These are phyloP conservation scores for Latrodectus elegans DNA, from an alignment of 2,888 invertebrate species.

Conservation along the genomic window DNA sequence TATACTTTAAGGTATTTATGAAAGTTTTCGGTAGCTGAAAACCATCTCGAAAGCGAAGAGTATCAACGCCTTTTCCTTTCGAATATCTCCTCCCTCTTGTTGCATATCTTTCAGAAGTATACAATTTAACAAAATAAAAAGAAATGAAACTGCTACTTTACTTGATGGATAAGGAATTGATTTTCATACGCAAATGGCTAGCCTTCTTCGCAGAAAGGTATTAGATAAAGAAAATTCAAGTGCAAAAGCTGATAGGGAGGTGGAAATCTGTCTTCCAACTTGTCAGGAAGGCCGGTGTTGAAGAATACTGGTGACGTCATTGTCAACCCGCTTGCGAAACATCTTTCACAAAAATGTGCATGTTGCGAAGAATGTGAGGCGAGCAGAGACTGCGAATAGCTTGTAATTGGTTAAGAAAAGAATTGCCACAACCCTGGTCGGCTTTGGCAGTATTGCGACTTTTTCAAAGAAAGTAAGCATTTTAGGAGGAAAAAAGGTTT, in stretches of 20 bases:
- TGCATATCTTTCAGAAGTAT: conserved; percentile 4
- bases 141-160: conserved; percentile 35
- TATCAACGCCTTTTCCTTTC: neutral
- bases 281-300: conserved; percentile 47
- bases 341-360: conserved; percentile 50
- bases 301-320: conserved; percentile 53
- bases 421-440: conserved; percentile 2
- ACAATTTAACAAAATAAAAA: conserved; percentile 37
- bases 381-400: conserved; percentile 17
- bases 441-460: neutral
- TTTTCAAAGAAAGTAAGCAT: neutral
- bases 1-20: neutral
- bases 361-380: conserved; percentile 33
- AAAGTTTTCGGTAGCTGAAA: neutral
- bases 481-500: conserved; percentile 21
- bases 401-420: conserved; percentile 22
- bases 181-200: conserved; percentile 46
- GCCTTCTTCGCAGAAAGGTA: neutral
- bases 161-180: conserved; percentile 51
- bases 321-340: conserved; percentile 35
- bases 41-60: neutral
- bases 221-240: conserved; percentile 33
- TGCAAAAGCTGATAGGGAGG: conserved; percentile 54
- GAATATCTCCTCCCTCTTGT: conserved; percentile 8
- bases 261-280: conserved; percentile 53